Base-by-base conservation (phyloP, 2,797 vertebrate genomes). In the Manis crassicaudata region DNA sequence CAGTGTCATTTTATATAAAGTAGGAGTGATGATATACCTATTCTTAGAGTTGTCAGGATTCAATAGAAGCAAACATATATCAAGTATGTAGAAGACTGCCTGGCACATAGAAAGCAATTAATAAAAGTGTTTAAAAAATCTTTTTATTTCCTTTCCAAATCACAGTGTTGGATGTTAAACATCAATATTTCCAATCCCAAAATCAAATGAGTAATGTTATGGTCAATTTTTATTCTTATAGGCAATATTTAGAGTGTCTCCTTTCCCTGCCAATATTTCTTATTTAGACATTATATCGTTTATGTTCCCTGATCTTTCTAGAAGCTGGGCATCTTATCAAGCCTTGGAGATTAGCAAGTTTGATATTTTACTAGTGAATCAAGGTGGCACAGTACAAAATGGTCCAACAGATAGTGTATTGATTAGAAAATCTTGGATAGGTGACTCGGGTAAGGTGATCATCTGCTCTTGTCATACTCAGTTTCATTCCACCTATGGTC, bases 151-250 rank as follows among this genome's bases (percentile, higher is more conserved):
- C 32, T 92, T 94, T 70, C 23, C 12, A 56, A 65, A 65, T 40
- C n/a, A 52, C 0, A 65, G 37, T 60, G n/a, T 81, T 93, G 46
- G 5, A 84, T 93, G 80, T 50, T 58, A 87, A 84, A 76, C 14
- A 76, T 37, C 32, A 62, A 60, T 70, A 29, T 54, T 92, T 92
- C 60, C 32, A 84, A 50, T 79, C 54, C 37, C 25, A 88, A 86
- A 95, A 75, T 92, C 76, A 91, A 91, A 89, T 12, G 11, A 89
- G 4, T 32, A 46, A 65, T 23, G 29, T 12, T 13, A 63, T 17
- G 12, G 52, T 92, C 25, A 90, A n/a, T 65, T 77, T 27, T 96
- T 90, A 56, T 81, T 70, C 40, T 80, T 37, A 63, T 63, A 85
- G 23, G 17, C 37, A 94, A 58, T 17, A 8, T 63, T 88, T 43